Percentiles rank a stretch among this genome's conserved stretches.
phyloP scores from a whole-genome alignment of 2,797 vertebrate species.

The Lepus oiostolus region DNA sequence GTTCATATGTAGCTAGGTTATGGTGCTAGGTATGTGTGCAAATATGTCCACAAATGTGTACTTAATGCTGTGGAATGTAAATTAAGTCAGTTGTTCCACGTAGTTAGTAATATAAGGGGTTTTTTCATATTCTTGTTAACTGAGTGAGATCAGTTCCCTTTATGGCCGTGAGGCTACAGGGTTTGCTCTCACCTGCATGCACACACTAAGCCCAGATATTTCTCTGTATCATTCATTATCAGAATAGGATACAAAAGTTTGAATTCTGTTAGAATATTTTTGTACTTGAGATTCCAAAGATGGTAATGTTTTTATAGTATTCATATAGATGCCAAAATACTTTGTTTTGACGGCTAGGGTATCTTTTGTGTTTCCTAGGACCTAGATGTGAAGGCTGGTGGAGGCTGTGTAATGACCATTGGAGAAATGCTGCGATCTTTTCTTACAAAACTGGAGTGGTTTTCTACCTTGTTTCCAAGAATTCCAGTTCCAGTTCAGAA shows the following conservation, averaged over 20 bases:
- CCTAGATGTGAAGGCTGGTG: constrained; percentile 98
- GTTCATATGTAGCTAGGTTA: constrained; percentile 84
- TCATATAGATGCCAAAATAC: constrained; percentile 43
- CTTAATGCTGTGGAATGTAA: constrained; percentile 84
- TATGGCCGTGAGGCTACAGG: constrained; percentile 87
- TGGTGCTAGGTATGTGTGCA: constrained; percentile 84
- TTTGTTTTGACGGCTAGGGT: constrained; percentile 86
- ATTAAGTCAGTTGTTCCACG: constrained; percentile 78
- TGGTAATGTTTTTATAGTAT: constrained; percentile 87
- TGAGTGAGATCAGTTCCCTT: constrained; percentile 82
- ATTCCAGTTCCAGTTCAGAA: constrained; percentile 99
- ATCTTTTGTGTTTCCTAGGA: constrained; percentile 93
- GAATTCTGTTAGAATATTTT: constrained; percentile 85
- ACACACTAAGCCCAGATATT: constrained; percentile 85
- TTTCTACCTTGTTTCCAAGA: constrained; percentile 98
- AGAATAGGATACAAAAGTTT: constrained; percentile 85
- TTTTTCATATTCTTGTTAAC: constrained; percentile 82
- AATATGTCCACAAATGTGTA: constrained; percentile 81
- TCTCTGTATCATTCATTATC: constrained; percentile 82
- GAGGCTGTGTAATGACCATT: constrained; percentile 98
- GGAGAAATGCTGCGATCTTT: constrained; percentile 99
- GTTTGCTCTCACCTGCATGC: constrained; percentile 89
- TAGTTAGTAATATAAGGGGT: constrained; percentile 80
- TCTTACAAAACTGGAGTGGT: constrained; percentile 99
- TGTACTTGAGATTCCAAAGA: constrained; percentile 88